A percentile compares a stretch with the other conserved stretches of the same genome.
These are phyloP conservation scores for Perizoma flavofasciatum DNA, from an alignment of 2,888 invertebrate genomes.

Conservation along the genomic window DNA sequence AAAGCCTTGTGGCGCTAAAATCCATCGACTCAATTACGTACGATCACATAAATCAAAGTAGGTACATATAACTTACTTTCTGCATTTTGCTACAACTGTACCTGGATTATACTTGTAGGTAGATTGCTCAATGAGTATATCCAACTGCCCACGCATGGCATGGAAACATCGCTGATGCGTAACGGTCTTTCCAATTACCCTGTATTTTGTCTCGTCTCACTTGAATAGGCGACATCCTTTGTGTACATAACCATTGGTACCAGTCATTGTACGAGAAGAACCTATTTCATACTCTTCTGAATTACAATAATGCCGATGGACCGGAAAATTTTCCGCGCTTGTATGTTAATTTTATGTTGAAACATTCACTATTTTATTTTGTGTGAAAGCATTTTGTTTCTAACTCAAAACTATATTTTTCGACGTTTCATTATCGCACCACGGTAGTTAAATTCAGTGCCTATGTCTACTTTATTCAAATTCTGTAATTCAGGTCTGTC, in stretches of 20 bases:
- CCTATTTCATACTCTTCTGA: slow-evolving; percentile 25
- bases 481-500: slow-evolving; percentile 1
- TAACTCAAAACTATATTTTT: neutral
- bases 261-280: slow-evolving; percentile 35
- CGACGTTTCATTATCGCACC: neutral
- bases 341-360: slow-evolving; percentile 19
- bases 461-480: too few relatives aligned
- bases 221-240: slow-evolving; percentile 32
- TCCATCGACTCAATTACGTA: too few relatives aligned
- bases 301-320: slow-evolving; percentile 16
- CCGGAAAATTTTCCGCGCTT: slow-evolving; percentile 18
- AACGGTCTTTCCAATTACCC: slow-evolving; percentile 35
- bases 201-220: slow-evolving; percentile 33
- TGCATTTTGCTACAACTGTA: neutral
- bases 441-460: too few relatives aligned
- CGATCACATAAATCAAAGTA: too few relatives aligned
- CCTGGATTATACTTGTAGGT: neutral
- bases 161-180: slow-evolving; percentile 30
- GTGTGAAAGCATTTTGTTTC: neutral
- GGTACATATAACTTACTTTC: too few relatives aligned
- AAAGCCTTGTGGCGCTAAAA: too few relatives aligned
- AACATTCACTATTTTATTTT: slow-evolving; percentile 2
- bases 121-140: slow-evolving; percentile 20
- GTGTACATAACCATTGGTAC: slow-evolving; percentile 30
- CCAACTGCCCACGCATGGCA: slow-evolving; percentile 22